Evolutionary conservation across 92 coral and sea anemone genomes (phyloP).

Genomic region (Siderastrea radians): DNA sequence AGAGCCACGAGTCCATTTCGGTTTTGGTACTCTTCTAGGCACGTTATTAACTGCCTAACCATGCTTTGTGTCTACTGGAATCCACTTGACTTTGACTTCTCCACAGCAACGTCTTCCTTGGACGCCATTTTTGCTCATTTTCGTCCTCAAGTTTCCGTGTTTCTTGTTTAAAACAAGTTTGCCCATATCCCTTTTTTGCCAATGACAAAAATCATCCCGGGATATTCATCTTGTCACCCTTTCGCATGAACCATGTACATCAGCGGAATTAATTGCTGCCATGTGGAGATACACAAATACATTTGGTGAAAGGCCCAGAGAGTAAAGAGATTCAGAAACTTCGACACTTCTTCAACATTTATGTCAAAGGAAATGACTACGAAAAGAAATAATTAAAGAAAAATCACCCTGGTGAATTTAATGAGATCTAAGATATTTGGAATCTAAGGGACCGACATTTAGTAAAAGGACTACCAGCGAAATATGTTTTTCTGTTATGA

Average conservation of each 20-base stretch:
- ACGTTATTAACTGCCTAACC: no score
- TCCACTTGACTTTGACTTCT: no score
- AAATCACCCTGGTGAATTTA: constrained; percentile 49
- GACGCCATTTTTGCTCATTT: no score
- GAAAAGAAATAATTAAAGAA: constrained; percentile 55
- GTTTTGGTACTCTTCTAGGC: no score
- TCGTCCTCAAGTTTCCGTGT: no score
- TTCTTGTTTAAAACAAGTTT: no score
- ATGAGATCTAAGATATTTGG: constrained; percentile 68
- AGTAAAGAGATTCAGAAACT: constrained; percentile 23
- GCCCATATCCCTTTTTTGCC: no score
- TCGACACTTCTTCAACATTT: constrained; percentile 45
- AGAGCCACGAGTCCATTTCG: no score
- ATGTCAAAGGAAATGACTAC: constrained; percentile 52
- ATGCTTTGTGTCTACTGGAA: no score
- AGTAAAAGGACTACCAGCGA: constrained; percentile 40
- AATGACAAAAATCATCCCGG: no score
- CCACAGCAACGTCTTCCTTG: no score
- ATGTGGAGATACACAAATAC: constrained; percentile 9
- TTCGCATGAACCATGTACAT: background rate
- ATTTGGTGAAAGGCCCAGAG: constrained; percentile 7
- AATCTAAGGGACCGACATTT: constrained; percentile 61
- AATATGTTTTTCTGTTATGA: constrained; percentile 52
- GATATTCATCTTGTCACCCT: no score
- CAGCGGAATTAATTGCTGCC: constrained; percentile 8